Base-by-base conservation (phyloP, 2,888 invertebrate genomes). In the Zelleria hepariella region DNA sequence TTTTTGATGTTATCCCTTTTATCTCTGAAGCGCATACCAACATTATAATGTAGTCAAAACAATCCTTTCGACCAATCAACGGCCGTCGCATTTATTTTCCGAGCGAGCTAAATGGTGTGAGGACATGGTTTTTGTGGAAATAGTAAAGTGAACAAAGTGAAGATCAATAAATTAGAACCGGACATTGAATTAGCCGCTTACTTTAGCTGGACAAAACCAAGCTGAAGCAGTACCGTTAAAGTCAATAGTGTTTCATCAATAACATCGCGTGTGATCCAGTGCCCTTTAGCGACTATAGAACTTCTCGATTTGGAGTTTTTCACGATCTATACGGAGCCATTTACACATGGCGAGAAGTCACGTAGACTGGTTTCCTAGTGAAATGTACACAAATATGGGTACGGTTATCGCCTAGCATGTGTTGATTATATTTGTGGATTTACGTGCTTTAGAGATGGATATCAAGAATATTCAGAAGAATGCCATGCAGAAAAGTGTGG, bases 261-360 rank as follows among this genome's bases (percentile, higher is more conserved):
- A n/a, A 15, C n/a, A 42, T 42, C 32, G 15, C 15, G 32, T 42
- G 32, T 24, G 24, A 53, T 21, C 32, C 42, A 21, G 54, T 54
- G 47, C 32, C 56, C 21, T 42, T 32, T 42, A 23, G 20, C 15
- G 26, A 26, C 25, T 54, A 5, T 26, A 55, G 20, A 18, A 32
- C 32, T 21, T 56, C 32, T 57, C 23, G 25, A 8, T 55, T 55
- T 18, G 4, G 6, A 26, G 27, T 20, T 55, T 55, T 55, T 54
- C 58, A 59, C 58, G 60, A 59, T 55, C 52, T 59, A 58, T 59
- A 64, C 82, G 86, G 77, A 80, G 88, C 89, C 89, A 89, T 89
- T 89, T 82, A 86, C 82, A 81, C 82, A 82, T 80, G 84, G 81
- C 80, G 78, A 80, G 72, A 79, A 86, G 88, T 89, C 89, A 89